A percentile compares a stretch with the other conserved stretches of the same genome.
phyloP scores from a whole-genome alignment of 2,113 vertebrate genomes.

The Clarias batrachus region DNA sequence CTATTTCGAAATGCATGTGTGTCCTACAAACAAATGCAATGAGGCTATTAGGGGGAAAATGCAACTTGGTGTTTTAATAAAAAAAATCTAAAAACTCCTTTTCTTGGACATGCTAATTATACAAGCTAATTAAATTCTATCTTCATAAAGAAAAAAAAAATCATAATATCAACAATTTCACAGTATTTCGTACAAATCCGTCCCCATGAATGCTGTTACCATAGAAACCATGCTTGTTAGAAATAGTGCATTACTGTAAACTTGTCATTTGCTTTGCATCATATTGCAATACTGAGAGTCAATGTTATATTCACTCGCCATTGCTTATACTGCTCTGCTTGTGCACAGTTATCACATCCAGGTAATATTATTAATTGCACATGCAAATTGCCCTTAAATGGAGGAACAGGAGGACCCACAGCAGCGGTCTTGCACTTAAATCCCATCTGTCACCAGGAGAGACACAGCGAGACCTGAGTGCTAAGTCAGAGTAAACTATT shows the following conservation, averaged over 20 bases:
- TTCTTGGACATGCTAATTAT: neutral
- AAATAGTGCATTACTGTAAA: neutral
- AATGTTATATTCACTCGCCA: neutral
- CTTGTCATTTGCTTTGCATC: neutral
- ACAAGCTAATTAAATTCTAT: neutral
- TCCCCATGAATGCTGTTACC: neutral
- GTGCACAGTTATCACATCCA: neutral
- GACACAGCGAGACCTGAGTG: neutral
- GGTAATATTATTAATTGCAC: neutral
- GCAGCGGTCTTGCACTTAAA: neutral
- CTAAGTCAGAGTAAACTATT: neutral
- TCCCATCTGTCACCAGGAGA: neutral
- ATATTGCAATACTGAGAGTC: neutral
- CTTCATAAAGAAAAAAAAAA: neutral
- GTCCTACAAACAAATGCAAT: too few relatives aligned
- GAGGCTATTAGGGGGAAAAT: too few relatives aligned
- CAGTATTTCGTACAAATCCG: neutral
- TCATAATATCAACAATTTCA: neutral
- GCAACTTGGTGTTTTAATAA: too few relatives aligned
- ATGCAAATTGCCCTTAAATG: neutral
- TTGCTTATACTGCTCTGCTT: neutral
- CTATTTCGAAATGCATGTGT: too few relatives aligned
- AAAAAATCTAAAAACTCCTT: too few relatives aligned
- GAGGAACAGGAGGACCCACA: neutral
- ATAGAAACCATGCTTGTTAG: neutral